Evolutionary conservation across 1,140 invertebrate genomes (phyloP).

Genomic region (Daktulosphaira vitifoliae): DNA sequence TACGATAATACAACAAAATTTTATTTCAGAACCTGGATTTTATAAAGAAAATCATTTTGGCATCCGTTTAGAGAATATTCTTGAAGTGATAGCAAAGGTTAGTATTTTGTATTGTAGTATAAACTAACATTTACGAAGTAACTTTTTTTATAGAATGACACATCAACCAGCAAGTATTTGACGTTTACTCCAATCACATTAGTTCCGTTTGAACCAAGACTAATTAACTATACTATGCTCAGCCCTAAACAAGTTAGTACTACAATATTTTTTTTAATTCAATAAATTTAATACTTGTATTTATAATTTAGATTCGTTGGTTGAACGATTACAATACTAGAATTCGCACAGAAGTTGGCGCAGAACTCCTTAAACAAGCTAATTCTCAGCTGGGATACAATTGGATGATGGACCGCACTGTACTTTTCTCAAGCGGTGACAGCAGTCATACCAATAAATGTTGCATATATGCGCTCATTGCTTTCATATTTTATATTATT

Average conservation of each 20-base stretch:
- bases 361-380: conserved; percentile 57
- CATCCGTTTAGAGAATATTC: conserved; percentile 80
- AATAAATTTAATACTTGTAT: background rate
- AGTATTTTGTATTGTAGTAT: conserved; percentile 39
- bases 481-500: too few species aligned
- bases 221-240: conserved; percentile 72
- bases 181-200: conserved; percentile 76
- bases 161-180: conserved; percentile 46
- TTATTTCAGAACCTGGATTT: conserved; percentile 60
- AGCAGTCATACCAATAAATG: too few species aligned
- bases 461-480: too few species aligned
- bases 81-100: conserved; percentile 64
- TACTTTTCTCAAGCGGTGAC: conserved; percentile 39
- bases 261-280: background rate
- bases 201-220: conserved; percentile 84
- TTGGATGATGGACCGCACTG: conserved; percentile 73
- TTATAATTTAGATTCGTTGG: conserved; percentile 56
- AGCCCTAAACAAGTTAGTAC: conserved; percentile 59
- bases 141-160: background rate
- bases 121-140: too few species aligned
- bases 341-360: conserved; percentile 59
- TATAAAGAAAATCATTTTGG: conserved; percentile 81
- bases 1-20: too few species aligned
- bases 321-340: conserved; percentile 67
- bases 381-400: conserved; percentile 55